Base-by-base conservation (phyloP, 23 tunicate species). In the Styela clava region DNA sequence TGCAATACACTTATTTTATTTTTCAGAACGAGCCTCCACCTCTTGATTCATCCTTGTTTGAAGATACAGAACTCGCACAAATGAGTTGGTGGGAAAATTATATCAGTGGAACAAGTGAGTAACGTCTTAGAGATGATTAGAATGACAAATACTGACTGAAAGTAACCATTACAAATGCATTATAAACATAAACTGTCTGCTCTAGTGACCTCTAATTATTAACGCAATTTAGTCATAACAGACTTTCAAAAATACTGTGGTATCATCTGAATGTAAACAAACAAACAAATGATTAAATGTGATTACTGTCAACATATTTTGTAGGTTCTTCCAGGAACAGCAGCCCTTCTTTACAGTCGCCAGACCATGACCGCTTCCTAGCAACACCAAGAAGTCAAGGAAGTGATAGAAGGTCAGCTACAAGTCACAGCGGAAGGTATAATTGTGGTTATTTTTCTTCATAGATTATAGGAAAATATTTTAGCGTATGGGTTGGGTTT, bases 391-490 rank as follows among this genome's bases (percentile, higher is more conserved):
- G 71, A 67, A 67, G 71, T 22, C 71, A 67, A 18, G 31, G 31
- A 67, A 67, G 31, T 25, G 31, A 16, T 0, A 22, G 31, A 25
- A 29, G 71, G 22, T 67, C 71, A 18, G 22, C 71, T 67, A 24
- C 31, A 67, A 67, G 71, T 67, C 71, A 67, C 2, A 67, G 71
- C 22, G 71, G 71, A 67, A 67, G 71, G 71, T 67, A 67, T 61
- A 21, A 61, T 61, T 61, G 64, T 61, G 0, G n/a, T 21, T 61
- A 0, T 0, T 61, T 61, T 61, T 61, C n/a, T 61, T 23, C n/a
- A 61, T 0, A 0, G 64, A 0, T 21, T 61, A 22, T 23, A 21
- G n/a, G 64, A 61, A 21, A 23, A 21, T 61, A 61, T 61, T 61
- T 23, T 0, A 23, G 0, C 0, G n/a, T n/a, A n/a, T n/a, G n/a